Percentiles rank a stretch among this genome's conserved stretches.
Conservation (phyloP, 64 coral and sea anemone species). For the Astreopora myriophthalma region DNA sequence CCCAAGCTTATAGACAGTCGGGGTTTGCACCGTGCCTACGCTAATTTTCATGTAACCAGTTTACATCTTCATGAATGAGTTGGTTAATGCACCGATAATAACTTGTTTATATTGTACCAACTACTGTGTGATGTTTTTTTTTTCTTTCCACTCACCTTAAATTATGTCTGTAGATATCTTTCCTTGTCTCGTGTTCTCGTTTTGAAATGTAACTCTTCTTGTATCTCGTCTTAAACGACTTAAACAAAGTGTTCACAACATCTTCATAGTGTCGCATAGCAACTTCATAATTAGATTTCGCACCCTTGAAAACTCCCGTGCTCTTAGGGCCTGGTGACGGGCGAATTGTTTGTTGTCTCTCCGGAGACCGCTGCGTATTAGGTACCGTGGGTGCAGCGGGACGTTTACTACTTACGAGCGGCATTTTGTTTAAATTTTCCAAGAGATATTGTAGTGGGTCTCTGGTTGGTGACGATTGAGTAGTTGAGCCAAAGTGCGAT, state of each 20-base stretch:
- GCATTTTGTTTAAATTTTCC: constrained; percentile 73
- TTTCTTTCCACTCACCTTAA: constrained; percentile 29
- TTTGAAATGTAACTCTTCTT: constrained; percentile 79
- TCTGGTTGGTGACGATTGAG: background rate
- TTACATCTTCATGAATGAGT: too few relatives aligned
- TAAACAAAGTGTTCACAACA: constrained; percentile 69
- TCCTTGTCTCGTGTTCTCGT: constrained; percentile 82
- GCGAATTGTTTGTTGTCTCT: background rate
- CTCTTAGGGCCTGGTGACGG: constrained; percentile 1
- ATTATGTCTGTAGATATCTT: constrained; percentile 96
- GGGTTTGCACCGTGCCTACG: too few relatives aligned
- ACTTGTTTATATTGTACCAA: too few relatives aligned
- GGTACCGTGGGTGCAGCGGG: background rate
- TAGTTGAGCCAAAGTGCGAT: constrained; percentile 44
- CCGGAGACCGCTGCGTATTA: background rate
- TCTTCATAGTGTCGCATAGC: constrained; percentile 87
- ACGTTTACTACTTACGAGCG: background rate
- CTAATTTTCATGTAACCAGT: too few relatives aligned
- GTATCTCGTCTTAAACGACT: constrained; percentile 69
- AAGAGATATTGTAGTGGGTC: constrained; percentile 73
- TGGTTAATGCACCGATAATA: too few relatives aligned
- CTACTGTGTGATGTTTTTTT: too few relatives aligned
- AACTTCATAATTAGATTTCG: constrained; percentile 42
- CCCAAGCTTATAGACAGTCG: too few relatives aligned
- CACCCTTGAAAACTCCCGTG: background rate